Base-by-base conservation (phyloP, 2,797 vertebrate genomes). In the Paguma larvata region DNA sequence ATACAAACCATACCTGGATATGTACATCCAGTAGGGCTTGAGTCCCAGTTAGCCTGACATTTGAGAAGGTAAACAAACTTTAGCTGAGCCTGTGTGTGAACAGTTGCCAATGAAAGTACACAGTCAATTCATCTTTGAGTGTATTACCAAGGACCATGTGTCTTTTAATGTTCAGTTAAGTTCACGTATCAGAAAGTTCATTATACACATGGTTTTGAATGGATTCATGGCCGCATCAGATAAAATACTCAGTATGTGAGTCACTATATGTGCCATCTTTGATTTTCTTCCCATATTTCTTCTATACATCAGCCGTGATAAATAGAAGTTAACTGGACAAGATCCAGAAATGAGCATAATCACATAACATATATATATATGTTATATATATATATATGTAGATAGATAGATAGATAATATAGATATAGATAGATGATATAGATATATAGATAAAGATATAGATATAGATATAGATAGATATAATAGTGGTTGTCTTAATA, bases 101-200 rank as follows among this genome's bases (percentile, higher is more conserved):
- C 13, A 48, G 13, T 67, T 96, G 51, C n/a, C 51, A 88, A 23
- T 38, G 19, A 94, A 89, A 41, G 6, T 53, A 77, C 16, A 89
- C 75, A 84, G 75, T 92, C 30, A 91, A 59, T 72, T 85, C 16
- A 89, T 89, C 30, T 30, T 32, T 72, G 75, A 88, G 38, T 85
- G 7, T 85, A 13, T 87, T 94, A 51, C 56, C 51, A 51, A 88
- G 11, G 8, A 6, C 11, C 78, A 6, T 68, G 30, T 73, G n/a
- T 75, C 7, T 95, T 78, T 89, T 78, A 73, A 14, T 91, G 8
- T 63, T 89, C 56, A 67, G 23, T 78, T 89, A 86, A 84, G 6
- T 92, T 72, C 21, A 46, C 44, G 4, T 25, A 27, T 13, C 25
- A 72, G 27, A 95, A 85, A 77, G 6, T 73, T 27, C 5, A 80